Base-by-base conservation (phyloP, 2,113 vertebrate genomes). In the Agelaius phoeniceus region DNA sequence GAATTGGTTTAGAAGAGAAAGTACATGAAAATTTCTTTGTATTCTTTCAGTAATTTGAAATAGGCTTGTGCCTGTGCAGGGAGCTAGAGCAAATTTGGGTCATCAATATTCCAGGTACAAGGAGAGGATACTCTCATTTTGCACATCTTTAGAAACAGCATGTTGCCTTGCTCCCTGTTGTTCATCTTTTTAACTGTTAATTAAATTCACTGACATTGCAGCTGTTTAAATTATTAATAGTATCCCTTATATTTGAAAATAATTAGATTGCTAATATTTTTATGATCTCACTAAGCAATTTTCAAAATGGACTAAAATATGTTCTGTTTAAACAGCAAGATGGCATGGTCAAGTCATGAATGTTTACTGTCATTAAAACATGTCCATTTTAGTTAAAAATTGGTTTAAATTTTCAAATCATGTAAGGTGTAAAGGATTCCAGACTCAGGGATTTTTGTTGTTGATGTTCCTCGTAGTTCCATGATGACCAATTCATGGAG, bases 111-210 rank as follows among this genome's bases (percentile, higher is more conserved):
- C 46, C 58, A 96, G 83, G 77, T 97, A 93, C 35, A 61, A 57
- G 76, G 85, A 87, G n/a, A 95, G 80, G 58, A 82, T 94, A 59
- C 58, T 97, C 97, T 89, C 72, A 75, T 87, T 97, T 96, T 92
- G 59, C 83, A 79, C 83, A 93, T 92, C 95, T 98, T 97, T 97
- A 93, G 96, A 96, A 96, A 27, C 96, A 97, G 95, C 84, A 72
- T 91, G 94, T 88, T 94, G 72, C 82, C 97, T 96, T 95, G 81
- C 80, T 97, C 96, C 84, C 90, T 54, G 90, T 93, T 97, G 93
- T 97, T 97, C 76, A 14, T 89, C 92, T 93, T 96, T 97, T 97
- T 96, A 97, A 92, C 93, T 96, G 94, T 97, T 97, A 97, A 97
- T 97, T 98, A 97, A 97, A 96, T 95, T 71, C 73, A 89, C 79